Evolutionary conservation across 2,113 vertebrate species (phyloP).

Genomic region (Actinemys pallida): DNA sequence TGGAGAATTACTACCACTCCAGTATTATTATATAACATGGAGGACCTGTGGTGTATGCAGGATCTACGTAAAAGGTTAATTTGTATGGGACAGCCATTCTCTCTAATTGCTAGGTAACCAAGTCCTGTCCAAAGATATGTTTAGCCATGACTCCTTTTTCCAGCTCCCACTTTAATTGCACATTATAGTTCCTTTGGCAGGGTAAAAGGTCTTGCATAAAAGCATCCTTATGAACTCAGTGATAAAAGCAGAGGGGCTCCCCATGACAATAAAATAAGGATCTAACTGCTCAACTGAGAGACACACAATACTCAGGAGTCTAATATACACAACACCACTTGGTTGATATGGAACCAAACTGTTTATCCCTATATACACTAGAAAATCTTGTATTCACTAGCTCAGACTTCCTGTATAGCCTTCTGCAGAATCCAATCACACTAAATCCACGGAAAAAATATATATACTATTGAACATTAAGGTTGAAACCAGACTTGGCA

Average conservation of each 20-base stretch:
- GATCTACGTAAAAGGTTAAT: background rate
- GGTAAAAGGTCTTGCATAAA: background rate
- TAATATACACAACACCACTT: background rate
- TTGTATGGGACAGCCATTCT: background rate
- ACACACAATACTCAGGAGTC: background rate
- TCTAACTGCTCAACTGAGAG: background rate
- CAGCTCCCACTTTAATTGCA: conserved; percentile 1
- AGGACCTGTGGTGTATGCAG: background rate
- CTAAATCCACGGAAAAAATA: background rate
- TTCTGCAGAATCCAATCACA: background rate
- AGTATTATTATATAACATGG: background rate
- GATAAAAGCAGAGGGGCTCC: background rate
- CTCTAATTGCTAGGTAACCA: background rate
- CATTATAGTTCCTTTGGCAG: background rate
- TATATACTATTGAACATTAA: background rate
- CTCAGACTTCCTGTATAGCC: background rate
- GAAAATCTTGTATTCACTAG: background rate
- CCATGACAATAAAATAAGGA: conserved; percentile 7
- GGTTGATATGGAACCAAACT: background rate
- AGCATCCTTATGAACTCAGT: background rate
- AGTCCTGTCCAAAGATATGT: background rate
- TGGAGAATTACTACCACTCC: background rate
- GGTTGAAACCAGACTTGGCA: background rate
- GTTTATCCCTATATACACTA: background rate
- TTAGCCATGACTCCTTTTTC: background rate